Base-by-base conservation (phyloP, 2,113 vertebrate genomes). In the Vicugna pacos region DNA sequence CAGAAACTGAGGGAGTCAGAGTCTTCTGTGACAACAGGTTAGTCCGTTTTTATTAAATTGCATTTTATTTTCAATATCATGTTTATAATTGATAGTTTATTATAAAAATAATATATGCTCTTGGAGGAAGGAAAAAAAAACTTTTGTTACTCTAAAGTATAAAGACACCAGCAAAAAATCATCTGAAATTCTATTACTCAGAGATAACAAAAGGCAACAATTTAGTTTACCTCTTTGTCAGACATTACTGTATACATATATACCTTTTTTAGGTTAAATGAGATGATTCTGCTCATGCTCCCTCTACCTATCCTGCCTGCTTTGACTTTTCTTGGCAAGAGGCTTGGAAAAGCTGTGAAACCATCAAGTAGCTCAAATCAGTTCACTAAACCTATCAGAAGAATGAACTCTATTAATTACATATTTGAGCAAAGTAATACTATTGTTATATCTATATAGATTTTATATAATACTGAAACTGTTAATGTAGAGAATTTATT, bases 21-120 rank as follows among this genome's bases (percentile, higher is more conserved):
- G 76, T 97, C 99, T 35, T 98, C 99, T 5, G 85, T 98, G 12
- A 98, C 98, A 22, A 93, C 98, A 98, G 98, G 99, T 99, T 93
- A 94, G 98, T 96, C 83, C 0, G 35, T 42, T 56, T 93, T 60
- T 12, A 93, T 75, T 76, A 89, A 92, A 32, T 28, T 79, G 1
- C 80, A 30, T 94, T 93, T 94, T 86, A 67, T 73, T 58, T 84
- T 50, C 24, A 82, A 1, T 48, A 8, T 28, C 17, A 16, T 83
- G 64, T 80, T 58, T 58, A 48, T 58, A 82, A 26, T 75, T 38
- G 32, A 11, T 95, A 70, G 48, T 89, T 54, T 91, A 26, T 79
- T 81, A 35, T 77, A 79, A 86, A 89, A 92, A 80, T 79, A 77
- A 81, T 5, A 38, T 92, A 50, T 52, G 4, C 4, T 50, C 15